phyloP scores from a whole-genome alignment of 2,888 invertebrate species.

The Nasonovia ribisnigri region DNA sequence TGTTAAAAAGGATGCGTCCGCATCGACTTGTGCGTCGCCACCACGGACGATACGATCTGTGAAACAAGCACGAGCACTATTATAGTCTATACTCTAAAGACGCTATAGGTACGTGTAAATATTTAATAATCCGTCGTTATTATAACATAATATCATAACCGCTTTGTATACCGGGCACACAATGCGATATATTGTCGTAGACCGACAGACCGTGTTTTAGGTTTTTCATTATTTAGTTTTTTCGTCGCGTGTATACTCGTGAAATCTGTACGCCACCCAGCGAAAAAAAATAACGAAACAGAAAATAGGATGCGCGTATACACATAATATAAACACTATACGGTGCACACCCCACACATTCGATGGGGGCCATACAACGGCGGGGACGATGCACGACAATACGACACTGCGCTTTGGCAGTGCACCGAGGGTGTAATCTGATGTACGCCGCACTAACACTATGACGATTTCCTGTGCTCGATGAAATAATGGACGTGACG shows the following conservation, averaged over 20 bases:
- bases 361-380: not conserved
- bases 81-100: not conserved
- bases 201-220: not conserved
- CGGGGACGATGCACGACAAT: not conserved
- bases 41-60: not conserved
- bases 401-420: not conserved
- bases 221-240: not conserved
- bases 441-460: conserved; percentile 10
- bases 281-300: not conserved
- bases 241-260: not conserved
- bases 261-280: conserved; percentile 17
- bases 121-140: not conserved
- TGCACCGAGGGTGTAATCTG: conserved; percentile 42
- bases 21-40: not conserved
- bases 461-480: conserved; percentile 34
- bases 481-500: conserved; percentile 27
- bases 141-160: not conserved
- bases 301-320: not conserved
- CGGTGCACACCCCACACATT: not conserved
- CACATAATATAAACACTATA: not conserved
- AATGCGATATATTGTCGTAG: not conserved
- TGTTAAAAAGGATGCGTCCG: not conserved
- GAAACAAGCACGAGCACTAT: not conserved
- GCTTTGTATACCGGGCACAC: not conserved
- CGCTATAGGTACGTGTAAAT: not conserved